Base-by-base conservation (phyloP, 2,888 invertebrate species). In the Acanthacorydalis orientalis region DNA sequence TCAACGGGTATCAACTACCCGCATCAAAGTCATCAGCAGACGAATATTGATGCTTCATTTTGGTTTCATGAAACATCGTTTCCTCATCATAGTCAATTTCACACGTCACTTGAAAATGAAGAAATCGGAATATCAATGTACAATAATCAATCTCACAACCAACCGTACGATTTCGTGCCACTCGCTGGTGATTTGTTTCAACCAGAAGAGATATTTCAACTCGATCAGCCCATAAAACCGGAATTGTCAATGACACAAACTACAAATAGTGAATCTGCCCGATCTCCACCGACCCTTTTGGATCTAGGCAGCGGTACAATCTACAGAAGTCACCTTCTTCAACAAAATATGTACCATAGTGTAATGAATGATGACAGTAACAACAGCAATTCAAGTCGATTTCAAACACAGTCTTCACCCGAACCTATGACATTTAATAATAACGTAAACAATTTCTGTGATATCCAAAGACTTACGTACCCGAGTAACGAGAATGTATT, bases 191-290 rank as follows among this genome's bases (percentile, higher is more conserved):
- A 83, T 56, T 68, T 82, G 31, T 83, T 83, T 60, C 82, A 82
- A 58, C 82, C 83, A 0, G 83, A 83, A 58, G 83, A 83, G 62
- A 83, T 83, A 52, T 83, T 83, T 63, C 82, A 83, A 60, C 63
- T 83, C 49, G 83, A 83, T 57, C 82, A 83, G 58, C 83, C 83
- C 0, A 70, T 83, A 37, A 68, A 80, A 54, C 65, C 78, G 1
- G 80, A 81, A 56, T 79, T 75, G 53, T 65, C 70, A 2, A 55
- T 61, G 0, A 64, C 70, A 51, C 73, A 74, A 53, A 67, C 67
- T 44, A 53, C 57, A 39, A 68, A 63, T 49, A 47, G 44, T 31
- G 61, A 63, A 31, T 53, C 59, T 0, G 60, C 75, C 10, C 69
- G 75, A 56, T 81, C 82, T 0, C 81, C 83, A 0, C 76, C 81